Evolutionary conservation across 2,113 vertebrate genomes (phyloP).

Genomic region (Eira barbara): DNA sequence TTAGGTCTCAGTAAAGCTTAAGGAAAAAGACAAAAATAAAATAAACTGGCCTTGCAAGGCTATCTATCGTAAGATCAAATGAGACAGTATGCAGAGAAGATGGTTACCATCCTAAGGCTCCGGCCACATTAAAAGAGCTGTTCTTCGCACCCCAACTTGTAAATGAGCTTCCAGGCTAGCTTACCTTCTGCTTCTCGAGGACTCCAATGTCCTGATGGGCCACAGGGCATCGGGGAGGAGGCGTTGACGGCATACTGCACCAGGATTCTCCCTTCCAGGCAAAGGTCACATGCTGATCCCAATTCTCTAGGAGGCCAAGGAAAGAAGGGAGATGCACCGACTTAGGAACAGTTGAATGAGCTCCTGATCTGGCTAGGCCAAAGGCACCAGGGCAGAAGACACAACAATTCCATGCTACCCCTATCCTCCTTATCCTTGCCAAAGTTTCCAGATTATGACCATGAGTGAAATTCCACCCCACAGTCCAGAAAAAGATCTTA

Average conservation of each 20-base stretch:
- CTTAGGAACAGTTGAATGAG: conserved; percentile 90
- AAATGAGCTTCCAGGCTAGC: neutral
- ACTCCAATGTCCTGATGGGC: conserved; percentile 97
- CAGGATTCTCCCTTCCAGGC: conserved; percentile 91
- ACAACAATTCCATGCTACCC: conserved; percentile 30
- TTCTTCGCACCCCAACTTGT: neutral
- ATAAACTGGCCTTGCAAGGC: neutral
- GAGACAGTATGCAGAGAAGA: neutral
- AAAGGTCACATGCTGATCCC: conserved; percentile 98
- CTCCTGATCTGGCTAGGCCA: conserved; percentile 49
- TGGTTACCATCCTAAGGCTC: neutral
- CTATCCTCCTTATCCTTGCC: neutral
- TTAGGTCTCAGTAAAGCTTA: neutral
- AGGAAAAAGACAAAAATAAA: neutral
- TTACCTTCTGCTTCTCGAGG: conserved; percentile 98
- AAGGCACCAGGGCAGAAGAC: conserved; percentile 57
- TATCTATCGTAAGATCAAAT: neutral
- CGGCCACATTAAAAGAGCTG: neutral
- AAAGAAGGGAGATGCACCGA: conserved; percentile 89
- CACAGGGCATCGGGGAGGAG: conserved; percentile 95
- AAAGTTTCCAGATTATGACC: conserved; percentile 24
- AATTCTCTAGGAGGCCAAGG: conserved; percentile 99
- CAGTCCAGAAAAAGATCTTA: neutral
- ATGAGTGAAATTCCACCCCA: neutral
- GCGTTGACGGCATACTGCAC: conserved; percentile 95